Percentiles rank a stretch among this genome's conserved stretches.
Evolutionary conservation across 2,113 vertebrate species (phyloP).

Genomic region (Oreochromis tanganicae): DNA sequence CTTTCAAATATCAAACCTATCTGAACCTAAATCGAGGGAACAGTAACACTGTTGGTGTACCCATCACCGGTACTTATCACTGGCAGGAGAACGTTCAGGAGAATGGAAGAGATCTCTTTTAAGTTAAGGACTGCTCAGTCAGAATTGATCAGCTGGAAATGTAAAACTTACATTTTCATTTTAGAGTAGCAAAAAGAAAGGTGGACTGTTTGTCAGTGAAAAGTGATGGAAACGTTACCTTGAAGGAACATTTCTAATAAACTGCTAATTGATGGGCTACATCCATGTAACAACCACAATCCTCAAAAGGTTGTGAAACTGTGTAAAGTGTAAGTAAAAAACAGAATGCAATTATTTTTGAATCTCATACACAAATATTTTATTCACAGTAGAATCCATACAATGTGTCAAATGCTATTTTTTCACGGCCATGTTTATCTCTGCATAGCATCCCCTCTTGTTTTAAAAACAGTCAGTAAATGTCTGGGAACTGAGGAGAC

Average conservation of each 20-base stretch:
- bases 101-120: background rate
- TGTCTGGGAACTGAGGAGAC: background rate
- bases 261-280: background rate
- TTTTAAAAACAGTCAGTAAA: background rate
- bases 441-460: background rate
- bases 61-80: background rate
- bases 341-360: too few relatives aligned
- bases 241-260: background rate
- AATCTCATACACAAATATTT: too few relatives aligned
- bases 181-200: background rate
- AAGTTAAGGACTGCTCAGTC: background rate
- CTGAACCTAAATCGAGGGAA: background rate
- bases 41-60: background rate
- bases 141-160: background rate
- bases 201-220: background rate
- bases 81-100: too few relatives aligned
- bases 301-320: background rate
- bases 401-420: too few relatives aligned
- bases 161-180: background rate
- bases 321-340: background rate
- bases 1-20: background rate
- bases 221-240: background rate
- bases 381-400: too few relatives aligned
- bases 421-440: fast-evolving
- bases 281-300: background rate